Evolutionary conservation across 2,113 vertebrate genomes (phyloP).

Genomic region (Sclerurus mexicanus): DNA sequence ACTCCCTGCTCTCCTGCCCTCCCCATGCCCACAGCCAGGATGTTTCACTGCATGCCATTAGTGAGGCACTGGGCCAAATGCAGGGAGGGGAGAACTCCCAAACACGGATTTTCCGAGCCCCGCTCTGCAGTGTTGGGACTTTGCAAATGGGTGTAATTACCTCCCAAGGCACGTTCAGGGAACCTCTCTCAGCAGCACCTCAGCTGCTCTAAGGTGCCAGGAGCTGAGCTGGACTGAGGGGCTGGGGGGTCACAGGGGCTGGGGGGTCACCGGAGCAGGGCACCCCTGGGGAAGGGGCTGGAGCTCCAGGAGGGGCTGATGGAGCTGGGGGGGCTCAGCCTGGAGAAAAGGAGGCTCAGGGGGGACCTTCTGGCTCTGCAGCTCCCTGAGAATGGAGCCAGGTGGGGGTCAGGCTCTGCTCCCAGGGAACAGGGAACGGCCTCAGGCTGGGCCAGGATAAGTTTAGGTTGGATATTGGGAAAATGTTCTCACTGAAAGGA

Average conservation of each 20-base stretch:
- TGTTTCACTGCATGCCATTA: background rate
- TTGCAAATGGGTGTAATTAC: background rate
- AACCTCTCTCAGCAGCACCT: no score
- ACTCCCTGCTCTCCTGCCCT: background rate
- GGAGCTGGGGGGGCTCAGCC: background rate
- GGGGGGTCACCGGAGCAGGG: background rate
- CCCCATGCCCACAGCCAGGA: background rate
- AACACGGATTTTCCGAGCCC: background rate
- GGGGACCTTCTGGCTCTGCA: background rate
- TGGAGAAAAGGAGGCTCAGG: background rate
- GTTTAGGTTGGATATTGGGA: background rate
- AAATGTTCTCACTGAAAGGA: background rate
- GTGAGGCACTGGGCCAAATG: background rate
- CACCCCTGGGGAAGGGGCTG: background rate
- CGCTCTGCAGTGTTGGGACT: fast-evolving
- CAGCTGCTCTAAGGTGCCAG: background rate
- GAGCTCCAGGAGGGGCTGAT: background rate
- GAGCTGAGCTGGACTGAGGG: background rate
- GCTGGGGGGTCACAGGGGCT: fast-evolving
- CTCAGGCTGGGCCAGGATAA: background rate
- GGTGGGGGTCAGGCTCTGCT: background rate
- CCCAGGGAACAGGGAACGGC: background rate
- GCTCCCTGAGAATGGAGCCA: background rate
- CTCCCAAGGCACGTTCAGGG: background rate
- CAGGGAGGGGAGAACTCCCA: background rate